Evolutionary conservation across 2,888 invertebrate genomes (phyloP).

Genomic region (Dasypolia templi): DNA sequence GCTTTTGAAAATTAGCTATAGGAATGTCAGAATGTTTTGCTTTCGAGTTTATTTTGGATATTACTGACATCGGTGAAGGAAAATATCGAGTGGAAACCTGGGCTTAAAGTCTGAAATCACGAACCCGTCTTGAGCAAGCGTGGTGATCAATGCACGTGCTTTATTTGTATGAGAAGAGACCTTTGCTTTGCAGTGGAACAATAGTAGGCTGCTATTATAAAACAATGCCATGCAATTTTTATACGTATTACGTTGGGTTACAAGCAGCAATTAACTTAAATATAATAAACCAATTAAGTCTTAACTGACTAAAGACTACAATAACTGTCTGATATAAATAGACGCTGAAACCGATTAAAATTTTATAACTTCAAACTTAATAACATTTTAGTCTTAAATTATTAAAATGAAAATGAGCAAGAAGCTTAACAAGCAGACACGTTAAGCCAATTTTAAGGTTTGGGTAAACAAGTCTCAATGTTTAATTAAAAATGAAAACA

Average conservation of each 20-base stretch:
- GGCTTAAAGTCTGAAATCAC: too few species aligned
- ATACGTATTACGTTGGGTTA: neutral
- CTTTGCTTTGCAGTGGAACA: too few species aligned
- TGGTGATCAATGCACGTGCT: too few species aligned
- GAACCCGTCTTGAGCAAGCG: too few species aligned
- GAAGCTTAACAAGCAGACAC: conserved; percentile 57
- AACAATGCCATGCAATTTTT: neutral
- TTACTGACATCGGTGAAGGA: too few species aligned
- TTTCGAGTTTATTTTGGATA: too few species aligned
- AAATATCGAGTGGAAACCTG: too few species aligned
- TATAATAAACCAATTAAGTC: neutral
- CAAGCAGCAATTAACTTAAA: neutral
- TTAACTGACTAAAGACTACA: neutral
- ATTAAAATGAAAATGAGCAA: conserved; percentile 54
- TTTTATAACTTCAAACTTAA: conserved; percentile 53
- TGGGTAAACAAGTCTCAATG: conserved; percentile 56
- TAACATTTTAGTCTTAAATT: conserved; percentile 52
- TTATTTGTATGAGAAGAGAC: too few species aligned
- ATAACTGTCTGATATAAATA: conserved; percentile 16
- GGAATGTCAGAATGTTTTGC: neutral
- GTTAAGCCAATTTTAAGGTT: conserved; percentile 58
- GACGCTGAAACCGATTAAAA: conserved; percentile 23
- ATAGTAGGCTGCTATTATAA: neutral
- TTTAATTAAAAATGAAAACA: conserved; percentile 67
- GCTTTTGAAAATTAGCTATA: too few species aligned